A percentile compares a stretch with the other conserved stretches of the same genome.
phyloP scores from a whole-genome alignment of 37 sponge, comb jelly and placozoan genomes.

The Geodia barretti region DNA sequence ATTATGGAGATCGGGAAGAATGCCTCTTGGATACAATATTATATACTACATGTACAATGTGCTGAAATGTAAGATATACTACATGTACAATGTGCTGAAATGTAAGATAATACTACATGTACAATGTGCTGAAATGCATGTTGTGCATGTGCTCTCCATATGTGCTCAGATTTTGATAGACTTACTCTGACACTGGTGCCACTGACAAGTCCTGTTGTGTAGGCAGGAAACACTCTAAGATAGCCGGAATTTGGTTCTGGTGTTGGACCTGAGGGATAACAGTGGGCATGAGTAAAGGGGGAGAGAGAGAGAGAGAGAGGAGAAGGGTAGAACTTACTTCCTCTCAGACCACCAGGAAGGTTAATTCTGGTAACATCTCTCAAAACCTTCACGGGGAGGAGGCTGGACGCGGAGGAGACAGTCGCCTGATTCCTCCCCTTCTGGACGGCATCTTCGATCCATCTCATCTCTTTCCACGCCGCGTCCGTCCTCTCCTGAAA shows the following conservation, averaged over 20 bases:
- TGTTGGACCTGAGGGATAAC: neutral
- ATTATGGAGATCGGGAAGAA: too few species aligned
- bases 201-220: conserved; percentile 67
- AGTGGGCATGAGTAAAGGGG: neutral
- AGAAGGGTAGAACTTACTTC: neutral
- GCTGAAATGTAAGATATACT: too few species aligned
- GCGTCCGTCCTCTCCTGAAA: conserved; percentile 55
- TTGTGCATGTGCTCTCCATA: too few species aligned
- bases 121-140: too few species aligned
- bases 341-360: neutral
- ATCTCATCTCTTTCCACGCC: conserved; percentile 70
- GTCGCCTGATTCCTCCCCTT: conserved; percentile 27
- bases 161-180: too few species aligned
- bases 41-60: too few species aligned
- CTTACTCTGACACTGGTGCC: conserved; percentile 89
- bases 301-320: neutral
- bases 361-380: neutral
- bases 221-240: conserved; percentile 62
- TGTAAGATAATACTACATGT: too few species aligned
- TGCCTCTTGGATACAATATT: too few species aligned
- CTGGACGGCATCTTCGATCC: conserved; percentile 76
- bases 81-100: too few species aligned
- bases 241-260: conserved; percentile 3
- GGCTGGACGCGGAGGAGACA: neutral
- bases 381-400: neutral